phyloP scores from a whole-genome alignment of 2,113 vertebrate species.

The Chloroceryle aenea region DNA sequence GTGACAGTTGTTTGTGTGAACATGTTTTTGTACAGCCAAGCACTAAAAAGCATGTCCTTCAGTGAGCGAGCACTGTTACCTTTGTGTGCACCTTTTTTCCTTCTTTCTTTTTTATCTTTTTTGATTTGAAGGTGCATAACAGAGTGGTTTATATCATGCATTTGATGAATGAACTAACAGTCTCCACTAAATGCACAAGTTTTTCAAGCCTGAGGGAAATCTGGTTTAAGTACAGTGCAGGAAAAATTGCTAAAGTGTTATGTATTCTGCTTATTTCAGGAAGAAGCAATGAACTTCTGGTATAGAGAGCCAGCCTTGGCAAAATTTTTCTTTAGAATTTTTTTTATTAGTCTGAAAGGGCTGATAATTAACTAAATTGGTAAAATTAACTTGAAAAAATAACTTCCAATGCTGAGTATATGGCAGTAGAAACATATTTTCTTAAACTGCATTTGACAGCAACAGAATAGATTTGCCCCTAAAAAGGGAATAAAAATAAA shows the following conservation, averaged over 20 bases:
- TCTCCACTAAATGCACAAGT: slow-evolving; percentile 18
- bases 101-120: not conserved
- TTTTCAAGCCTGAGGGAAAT: not conserved
- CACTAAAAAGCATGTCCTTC: slow-evolving; percentile 52
- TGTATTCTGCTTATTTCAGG: slow-evolving; percentile 1
- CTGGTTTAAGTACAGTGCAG: slow-evolving; percentile 17
- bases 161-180: slow-evolving; percentile 41
- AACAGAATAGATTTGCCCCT: not conserved
- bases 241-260: slow-evolving; percentile 39
- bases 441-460: not conserved
- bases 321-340: not conserved
- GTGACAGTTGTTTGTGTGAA: slow-evolving; percentile 70
- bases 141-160: slow-evolving; percentile 15
- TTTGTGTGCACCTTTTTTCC: slow-evolving; percentile 26
- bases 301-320: not conserved
- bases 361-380: not conserved
- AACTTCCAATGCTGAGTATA: not conserved
- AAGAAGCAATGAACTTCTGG: not conserved
- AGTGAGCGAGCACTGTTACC: slow-evolving; percentile 31
- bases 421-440: not conserved
- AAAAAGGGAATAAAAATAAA: not conserved
- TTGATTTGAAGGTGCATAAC: slow-evolving; percentile 32
- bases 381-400: slow-evolving; percentile 29
- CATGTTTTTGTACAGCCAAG: slow-evolving; percentile 56
- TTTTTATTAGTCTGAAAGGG: not conserved